phyloP scores from a whole-genome alignment of 2,113 vertebrate genomes.

The Vireo altiloquus region DNA sequence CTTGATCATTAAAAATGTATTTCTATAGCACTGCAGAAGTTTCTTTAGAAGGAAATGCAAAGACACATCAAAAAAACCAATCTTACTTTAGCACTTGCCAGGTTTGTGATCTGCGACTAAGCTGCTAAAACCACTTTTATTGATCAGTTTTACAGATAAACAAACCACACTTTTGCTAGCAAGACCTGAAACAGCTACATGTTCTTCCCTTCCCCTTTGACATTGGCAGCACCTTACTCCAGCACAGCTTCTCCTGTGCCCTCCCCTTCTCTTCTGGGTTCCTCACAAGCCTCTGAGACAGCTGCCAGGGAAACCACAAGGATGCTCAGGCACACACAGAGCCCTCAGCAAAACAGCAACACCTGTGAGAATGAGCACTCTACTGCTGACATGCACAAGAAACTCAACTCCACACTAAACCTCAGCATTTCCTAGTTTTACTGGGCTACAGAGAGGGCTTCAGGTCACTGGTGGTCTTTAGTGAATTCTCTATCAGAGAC shows the following conservation, averaged over 20 bases:
- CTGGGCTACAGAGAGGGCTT: neutral
- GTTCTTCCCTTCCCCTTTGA: neutral
- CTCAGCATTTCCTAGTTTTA: neutral
- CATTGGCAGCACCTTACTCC: neutral
- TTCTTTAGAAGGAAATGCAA: neutral
- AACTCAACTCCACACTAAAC: neutral
- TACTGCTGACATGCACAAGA: neutral
- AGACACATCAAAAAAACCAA: neutral
- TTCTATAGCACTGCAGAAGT: neutral
- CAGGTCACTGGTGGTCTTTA: neutral
- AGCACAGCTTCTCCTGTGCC: neutral
- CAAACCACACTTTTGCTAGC: neutral
- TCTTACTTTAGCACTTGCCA: neutral
- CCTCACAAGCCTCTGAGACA: neutral
- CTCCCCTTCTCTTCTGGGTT: neutral
- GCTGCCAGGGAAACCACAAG: neutral
- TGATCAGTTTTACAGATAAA: conserved; percentile 6
- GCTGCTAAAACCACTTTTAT: neutral
- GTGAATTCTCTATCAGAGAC: neutral
- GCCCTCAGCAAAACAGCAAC: neutral
- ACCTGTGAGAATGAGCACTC: neutral
- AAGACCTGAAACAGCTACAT: neutral
- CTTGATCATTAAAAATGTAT: neutral
- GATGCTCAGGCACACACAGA: neutral
- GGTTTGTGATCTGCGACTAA: neutral